phyloP scores from a whole-genome alignment of 1,140 invertebrate genomes.

The Anastatus disparis region DNA sequence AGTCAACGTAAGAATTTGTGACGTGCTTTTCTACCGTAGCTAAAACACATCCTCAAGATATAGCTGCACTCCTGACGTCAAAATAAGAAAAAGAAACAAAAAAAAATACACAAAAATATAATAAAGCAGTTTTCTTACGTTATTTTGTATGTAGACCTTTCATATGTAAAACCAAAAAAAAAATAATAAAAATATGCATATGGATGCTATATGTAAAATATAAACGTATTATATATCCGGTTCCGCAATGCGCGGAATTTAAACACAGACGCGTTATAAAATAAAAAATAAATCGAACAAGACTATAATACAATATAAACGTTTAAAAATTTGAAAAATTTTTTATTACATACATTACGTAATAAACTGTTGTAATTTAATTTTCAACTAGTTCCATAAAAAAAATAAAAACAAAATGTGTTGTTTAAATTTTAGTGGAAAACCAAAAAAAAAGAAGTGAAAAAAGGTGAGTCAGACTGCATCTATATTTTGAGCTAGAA shows the following conservation, averaged over 20 bases:
- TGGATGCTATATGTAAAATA: constrained; percentile 18
- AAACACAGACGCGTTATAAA: no score
- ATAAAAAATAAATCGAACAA: no score
- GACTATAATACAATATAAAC: no score
- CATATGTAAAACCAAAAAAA: neutral
- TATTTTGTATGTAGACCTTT: constrained; percentile 22
- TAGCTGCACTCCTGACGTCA: constrained; percentile 17
- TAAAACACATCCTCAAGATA: constrained; percentile 23
- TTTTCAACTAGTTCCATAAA: neutral
- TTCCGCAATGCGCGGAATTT: neutral
- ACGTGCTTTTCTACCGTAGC: constrained; percentile 34
- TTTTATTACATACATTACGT: constrained; percentile 20
- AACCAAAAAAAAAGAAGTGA: neutral
- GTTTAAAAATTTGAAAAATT: no score
- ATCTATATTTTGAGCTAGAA: constrained; percentile 14
- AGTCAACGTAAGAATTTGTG: constrained; percentile 42
- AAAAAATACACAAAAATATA: no score
- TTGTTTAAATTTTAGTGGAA: neutral
- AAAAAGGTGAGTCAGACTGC: constrained; percentile 1
- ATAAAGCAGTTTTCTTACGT: constrained; percentile 17
- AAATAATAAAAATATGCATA: neutral
- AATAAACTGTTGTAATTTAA: constrained; percentile 4
- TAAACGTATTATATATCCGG: constrained; percentile 13
- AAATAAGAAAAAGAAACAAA: neutral
- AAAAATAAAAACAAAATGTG: neutral